These are phyloP conservation scores for Drosophila maculinotata DNA, from an alignment of 2,888 invertebrate genomes.

Conservation along the genomic window DNA sequence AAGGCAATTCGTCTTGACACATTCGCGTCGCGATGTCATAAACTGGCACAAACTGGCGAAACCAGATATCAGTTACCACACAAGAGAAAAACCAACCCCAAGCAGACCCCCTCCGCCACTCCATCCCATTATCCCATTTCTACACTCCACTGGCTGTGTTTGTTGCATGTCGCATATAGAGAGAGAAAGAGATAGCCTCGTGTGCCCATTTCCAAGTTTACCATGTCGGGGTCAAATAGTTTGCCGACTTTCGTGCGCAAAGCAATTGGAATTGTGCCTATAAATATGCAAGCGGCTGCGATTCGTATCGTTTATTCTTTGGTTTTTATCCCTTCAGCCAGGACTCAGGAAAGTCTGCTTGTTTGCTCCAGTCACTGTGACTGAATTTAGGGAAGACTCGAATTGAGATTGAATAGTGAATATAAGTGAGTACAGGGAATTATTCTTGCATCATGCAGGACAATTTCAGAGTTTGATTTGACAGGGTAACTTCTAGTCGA, in stretches of 20 bases:
- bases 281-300: constrained; percentile 61
- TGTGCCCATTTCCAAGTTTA: constrained; percentile 76
- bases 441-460: background rate
- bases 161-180: constrained; percentile 39
- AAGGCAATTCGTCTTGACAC: constrained; percentile 35
- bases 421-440: no score
- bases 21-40: constrained; percentile 53
- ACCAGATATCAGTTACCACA: constrained; percentile 12
- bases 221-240: constrained; percentile 78
- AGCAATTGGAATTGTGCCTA: constrained; percentile 60
- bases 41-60: constrained; percentile 51
- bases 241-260: constrained; percentile 67
- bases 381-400: background rate
- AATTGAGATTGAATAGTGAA: no score
- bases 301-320: constrained; percentile 24
- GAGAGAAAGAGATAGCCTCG: constrained; percentile 54
- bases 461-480: background rate
- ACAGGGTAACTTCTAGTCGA: constrained; percentile 12
- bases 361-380: background rate
- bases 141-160: constrained; percentile 18
- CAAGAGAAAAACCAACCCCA: constrained; percentile 5
- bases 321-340: constrained; percentile 7
- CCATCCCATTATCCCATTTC: no score
- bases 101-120: background rate
- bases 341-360: background rate